phyloP scores from a whole-genome alignment of 1,140 invertebrate genomes.

The Eulimnadia texana region DNA sequence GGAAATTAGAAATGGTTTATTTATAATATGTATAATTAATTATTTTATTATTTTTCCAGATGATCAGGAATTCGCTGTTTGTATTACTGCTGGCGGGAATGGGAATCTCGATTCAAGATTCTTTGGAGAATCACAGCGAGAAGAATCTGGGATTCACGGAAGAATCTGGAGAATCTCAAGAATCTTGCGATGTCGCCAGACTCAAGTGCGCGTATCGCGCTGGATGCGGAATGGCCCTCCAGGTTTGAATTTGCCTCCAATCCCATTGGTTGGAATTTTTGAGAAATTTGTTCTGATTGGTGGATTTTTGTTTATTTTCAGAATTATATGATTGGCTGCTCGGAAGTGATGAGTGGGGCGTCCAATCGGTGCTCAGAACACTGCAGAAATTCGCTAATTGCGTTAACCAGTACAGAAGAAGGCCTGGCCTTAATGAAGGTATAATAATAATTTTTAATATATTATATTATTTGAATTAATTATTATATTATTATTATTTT shows the following conservation, averaged over 20 bases:
- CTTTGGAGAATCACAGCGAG: too few relatives aligned
- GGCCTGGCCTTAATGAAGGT: constrained; percentile 55
- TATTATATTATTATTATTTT: background rate
- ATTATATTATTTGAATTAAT: background rate
- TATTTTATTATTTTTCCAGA: too few relatives aligned
- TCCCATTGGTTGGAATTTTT: too few relatives aligned
- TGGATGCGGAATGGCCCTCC: constrained; percentile 55
- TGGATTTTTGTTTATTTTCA: constrained; percentile 15
- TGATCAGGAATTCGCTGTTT: too few relatives aligned
- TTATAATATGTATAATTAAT: too few relatives aligned
- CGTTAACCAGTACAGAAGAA: constrained; percentile 57
- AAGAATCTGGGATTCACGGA: background rate
- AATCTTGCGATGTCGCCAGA: constrained; percentile 47
- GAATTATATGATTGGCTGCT: constrained; percentile 55
- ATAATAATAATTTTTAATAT: background rate
- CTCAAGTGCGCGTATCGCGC: constrained; percentile 51
- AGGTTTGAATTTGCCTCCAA: constrained; percentile 23
- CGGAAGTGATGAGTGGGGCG: constrained; percentile 40
- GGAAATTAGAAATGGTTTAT: too few relatives aligned
- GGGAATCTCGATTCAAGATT: too few relatives aligned
- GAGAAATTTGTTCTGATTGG: background rate
- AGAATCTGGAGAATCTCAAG: constrained; percentile 26
- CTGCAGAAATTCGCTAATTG: constrained; percentile 57
- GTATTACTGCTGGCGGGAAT: too few relatives aligned
- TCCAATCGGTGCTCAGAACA: constrained; percentile 42